Evolutionary conservation across 2,888 invertebrate species (phyloP).

Genomic region (Drosophila putrida): DNA sequence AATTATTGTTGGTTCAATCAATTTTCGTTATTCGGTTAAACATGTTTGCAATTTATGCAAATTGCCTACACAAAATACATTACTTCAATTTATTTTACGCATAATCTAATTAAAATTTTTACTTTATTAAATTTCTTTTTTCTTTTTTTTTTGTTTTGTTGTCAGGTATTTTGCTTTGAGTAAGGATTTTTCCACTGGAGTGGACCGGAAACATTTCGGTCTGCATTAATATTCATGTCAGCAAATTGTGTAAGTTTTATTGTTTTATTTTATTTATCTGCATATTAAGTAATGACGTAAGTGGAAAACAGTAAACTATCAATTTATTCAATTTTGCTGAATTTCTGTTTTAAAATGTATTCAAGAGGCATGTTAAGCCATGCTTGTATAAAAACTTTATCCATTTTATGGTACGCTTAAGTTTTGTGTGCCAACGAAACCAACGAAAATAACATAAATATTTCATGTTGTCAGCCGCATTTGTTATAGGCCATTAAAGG

Average conservation of each 20-base stretch:
- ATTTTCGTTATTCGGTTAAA: constrained; percentile 24
- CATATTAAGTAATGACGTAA: constrained; percentile 13
- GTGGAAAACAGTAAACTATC: constrained; percentile 5
- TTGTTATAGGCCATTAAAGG: constrained; percentile 21
- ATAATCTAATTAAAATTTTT: constrained; percentile 25
- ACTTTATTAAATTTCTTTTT: background rate
- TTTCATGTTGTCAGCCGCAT: constrained; percentile 5
- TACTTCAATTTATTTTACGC: constrained; percentile 23
- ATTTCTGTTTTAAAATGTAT: background rate
- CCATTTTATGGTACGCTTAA: background rate
- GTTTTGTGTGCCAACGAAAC: background rate
- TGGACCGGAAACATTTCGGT: background rate
- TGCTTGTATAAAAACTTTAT: background rate
- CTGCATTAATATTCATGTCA: background rate
- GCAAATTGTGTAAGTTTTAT: constrained; percentile 4
- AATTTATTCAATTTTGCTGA: constrained; percentile 13
- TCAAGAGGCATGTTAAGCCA: background rate
- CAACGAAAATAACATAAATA: constrained; percentile 10
- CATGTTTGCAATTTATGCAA: constrained; percentile 39
- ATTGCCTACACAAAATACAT: constrained; percentile 22
- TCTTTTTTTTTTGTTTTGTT: background rate
- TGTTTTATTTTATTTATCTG: constrained; percentile 7
- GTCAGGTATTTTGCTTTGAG: constrained; percentile 2
- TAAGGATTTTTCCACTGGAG: background rate
- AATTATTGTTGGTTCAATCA: constrained; percentile 42